phyloP scores from a whole-genome alignment of 2,797 vertebrate species.

The Lerista edwardsae region DNA sequence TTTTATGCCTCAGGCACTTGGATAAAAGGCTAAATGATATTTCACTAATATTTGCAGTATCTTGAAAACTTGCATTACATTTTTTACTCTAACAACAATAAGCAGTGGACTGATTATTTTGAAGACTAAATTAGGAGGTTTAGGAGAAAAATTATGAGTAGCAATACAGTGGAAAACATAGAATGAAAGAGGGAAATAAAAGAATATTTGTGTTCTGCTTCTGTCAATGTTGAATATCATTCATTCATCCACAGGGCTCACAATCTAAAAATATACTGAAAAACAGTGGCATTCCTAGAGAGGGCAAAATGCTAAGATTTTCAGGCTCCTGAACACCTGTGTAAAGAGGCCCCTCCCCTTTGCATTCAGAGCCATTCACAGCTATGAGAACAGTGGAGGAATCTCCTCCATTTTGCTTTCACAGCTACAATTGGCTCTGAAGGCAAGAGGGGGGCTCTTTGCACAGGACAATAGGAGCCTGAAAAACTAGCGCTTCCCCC shows the following conservation, averaged over 20 bases:
- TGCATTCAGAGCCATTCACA: too few species aligned
- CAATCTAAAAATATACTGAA: too few species aligned
- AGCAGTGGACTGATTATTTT: slow-evolving; percentile 52
- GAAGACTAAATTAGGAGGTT: slow-evolving; percentile 18
- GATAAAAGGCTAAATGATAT: slow-evolving; percentile 61
- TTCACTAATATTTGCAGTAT: slow-evolving; percentile 57
- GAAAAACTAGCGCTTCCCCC: too few species aligned
- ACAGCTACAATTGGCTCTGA: too few species aligned
- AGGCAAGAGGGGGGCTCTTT: too few species aligned
- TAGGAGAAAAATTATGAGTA: slow-evolving; percentile 38
- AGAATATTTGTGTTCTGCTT: slow-evolving; percentile 25
- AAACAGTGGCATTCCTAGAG: too few species aligned
- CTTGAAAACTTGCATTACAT: slow-evolving; percentile 65
- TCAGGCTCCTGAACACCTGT: too few species aligned
- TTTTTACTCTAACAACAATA: slow-evolving; percentile 51
- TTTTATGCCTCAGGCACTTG: slow-evolving; percentile 57
- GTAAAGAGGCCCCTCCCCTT: too few species aligned
- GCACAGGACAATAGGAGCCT: too few species aligned
- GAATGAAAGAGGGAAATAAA: neutral
- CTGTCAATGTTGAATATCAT: neutral
- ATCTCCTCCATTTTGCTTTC: too few species aligned
- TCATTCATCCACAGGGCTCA: neutral
- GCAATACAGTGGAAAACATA: neutral
- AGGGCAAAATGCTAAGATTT: too few species aligned
- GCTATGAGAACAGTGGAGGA: too few species aligned